phyloP scores from a whole-genome alignment of 2,113 vertebrate genomes.

The Hippocampus mohnikei region DNA sequence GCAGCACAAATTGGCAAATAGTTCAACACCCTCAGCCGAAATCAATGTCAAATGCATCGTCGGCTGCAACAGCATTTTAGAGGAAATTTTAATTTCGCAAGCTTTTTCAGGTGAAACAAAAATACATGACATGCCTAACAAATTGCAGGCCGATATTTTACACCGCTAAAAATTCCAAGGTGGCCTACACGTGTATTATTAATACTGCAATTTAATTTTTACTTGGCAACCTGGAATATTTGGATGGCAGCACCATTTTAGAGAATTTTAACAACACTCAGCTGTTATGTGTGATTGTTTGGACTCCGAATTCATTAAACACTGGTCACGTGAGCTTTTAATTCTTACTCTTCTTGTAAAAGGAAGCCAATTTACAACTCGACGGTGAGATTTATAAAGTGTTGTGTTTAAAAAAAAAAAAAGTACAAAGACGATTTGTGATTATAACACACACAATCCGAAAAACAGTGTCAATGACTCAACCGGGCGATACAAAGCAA shows the following conservation, averaged over 20 bases:
- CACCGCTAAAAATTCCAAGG: neutral
- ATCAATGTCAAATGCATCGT: neutral
- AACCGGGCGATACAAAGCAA: slow-evolving; percentile 20
- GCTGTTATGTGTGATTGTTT: neutral
- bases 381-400: neutral
- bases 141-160: neutral
- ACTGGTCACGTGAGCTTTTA: neutral
- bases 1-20: neutral
- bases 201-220: neutral
- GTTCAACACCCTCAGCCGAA: no score
- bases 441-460: slow-evolving; percentile 3
- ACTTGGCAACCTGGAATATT: neutral
- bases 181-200: no score
- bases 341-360: neutral
- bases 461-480: slow-evolving; percentile 22
- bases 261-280: neutral
- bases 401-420: neutral
- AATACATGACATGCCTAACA: neutral
- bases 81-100: neutral
- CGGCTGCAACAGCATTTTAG: neutral
- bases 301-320: neutral
- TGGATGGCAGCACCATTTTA: no score
- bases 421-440: neutral
- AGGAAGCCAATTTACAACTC: neutral
- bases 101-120: neutral